These are phyloP conservation scores for Synergus laeviventris DNA, from an alignment of 2,888 invertebrate genomes.

Conservation along the genomic window DNA sequence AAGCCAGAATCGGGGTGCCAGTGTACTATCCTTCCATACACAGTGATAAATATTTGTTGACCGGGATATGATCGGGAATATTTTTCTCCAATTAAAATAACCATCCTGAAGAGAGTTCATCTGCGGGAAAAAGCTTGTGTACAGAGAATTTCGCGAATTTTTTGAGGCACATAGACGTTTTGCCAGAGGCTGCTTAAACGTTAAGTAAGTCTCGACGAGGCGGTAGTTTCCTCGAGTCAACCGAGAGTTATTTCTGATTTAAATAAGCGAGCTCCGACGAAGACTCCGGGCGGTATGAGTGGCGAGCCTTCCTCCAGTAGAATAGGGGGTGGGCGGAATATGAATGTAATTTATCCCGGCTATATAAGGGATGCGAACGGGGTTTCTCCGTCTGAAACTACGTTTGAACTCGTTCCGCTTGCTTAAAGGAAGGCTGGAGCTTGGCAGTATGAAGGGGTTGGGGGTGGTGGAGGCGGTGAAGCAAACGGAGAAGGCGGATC, in stretches of 20 bases:
- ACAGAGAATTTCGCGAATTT: constrained; percentile 17
- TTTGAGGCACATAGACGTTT: constrained; percentile 11
- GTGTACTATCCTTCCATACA: too few species aligned
- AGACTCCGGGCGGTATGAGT: constrained; percentile 28
- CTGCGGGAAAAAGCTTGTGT: not conserved
- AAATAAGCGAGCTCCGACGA: constrained; percentile 59
- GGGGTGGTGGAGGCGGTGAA: constrained; percentile 42
- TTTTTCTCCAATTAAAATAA: too few species aligned
- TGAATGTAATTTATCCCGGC: constrained; percentile 71
- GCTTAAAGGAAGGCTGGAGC: constrained; percentile 49
- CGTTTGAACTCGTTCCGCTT: constrained; percentile 65
- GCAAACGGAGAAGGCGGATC: constrained; percentile 40
- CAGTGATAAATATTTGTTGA: too few species aligned
- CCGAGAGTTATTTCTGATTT: constrained; percentile 67
- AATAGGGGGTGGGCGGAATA: constrained; percentile 57
- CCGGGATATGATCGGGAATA: too few species aligned
- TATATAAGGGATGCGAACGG: constrained; percentile 66
- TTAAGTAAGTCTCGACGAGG: constrained; percentile 50
- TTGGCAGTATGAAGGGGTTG: constrained; percentile 41
- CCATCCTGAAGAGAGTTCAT: not conserved
- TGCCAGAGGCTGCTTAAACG: constrained; percentile 44
- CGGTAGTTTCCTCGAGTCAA: constrained; percentile 48
- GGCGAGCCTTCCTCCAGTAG: constrained; percentile 30
- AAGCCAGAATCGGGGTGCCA: too few species aligned
- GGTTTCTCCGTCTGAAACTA: constrained; percentile 60